These are phyloP conservation scores for Acromyrmex charruanus DNA, from an alignment of 1,140 invertebrate species.

Conservation along the genomic window DNA sequence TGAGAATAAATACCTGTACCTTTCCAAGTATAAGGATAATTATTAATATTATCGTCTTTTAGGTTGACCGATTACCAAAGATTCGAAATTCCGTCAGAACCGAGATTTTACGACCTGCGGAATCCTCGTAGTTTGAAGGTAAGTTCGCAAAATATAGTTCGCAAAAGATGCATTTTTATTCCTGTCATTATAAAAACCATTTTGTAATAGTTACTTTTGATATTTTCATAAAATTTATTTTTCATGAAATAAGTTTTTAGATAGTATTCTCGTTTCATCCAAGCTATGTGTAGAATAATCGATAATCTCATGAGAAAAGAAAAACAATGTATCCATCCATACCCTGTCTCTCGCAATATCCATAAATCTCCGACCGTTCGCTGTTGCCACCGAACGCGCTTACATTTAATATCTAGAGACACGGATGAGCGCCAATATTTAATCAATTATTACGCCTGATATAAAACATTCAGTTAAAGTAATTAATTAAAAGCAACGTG, in stretches of 20 bases:
- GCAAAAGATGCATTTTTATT: background rate
- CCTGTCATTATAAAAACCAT: background rate
- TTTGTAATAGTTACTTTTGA: constrained; percentile 7
- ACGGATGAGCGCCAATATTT: background rate
- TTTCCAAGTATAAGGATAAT: background rate
- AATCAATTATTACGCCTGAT: background rate
- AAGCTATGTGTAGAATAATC: constrained; percentile 7
- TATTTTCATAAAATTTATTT: constrained; percentile 18
- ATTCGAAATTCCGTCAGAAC: constrained; percentile 81
- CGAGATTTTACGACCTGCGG: constrained; percentile 82
- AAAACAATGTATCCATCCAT: background rate
- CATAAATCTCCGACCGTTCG: background rate
- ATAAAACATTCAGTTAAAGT: background rate
- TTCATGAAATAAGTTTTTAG: background rate
- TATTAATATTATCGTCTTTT: constrained; percentile 10
- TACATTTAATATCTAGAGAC: constrained; percentile 13
- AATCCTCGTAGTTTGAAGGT: constrained; percentile 85
- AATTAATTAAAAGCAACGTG: constrained; percentile 24
- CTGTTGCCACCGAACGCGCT: background rate
- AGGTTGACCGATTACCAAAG: constrained; percentile 83
- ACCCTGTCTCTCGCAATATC: background rate
- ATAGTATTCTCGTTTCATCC: background rate
- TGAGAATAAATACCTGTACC: background rate
- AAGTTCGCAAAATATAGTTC: constrained; percentile 64
- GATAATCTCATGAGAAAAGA: constrained; percentile 25